Percentiles rank a stretch among this genome's conserved stretches.
Evolutionary conservation across 2,797 vertebrate species (phyloP).

Genomic region (Coregonus suidteri): DNA sequence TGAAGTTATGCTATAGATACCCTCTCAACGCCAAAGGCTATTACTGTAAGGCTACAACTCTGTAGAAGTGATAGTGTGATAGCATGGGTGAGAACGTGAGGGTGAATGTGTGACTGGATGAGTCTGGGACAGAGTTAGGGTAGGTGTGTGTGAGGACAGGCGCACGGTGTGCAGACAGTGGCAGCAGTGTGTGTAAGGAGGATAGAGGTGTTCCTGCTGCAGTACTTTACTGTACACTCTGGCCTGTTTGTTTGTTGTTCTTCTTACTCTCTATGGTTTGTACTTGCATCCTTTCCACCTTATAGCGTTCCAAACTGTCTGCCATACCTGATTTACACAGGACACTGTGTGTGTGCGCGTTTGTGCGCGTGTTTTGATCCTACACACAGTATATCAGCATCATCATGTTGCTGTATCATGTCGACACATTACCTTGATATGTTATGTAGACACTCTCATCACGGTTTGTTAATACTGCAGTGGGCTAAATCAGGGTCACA

Average conservation of each 20-base stretch:
- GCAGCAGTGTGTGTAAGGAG: slow-evolving; percentile 3
- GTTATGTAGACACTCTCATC: neutral
- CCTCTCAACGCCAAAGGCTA: neutral
- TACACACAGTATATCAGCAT: neutral
- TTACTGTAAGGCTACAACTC: neutral
- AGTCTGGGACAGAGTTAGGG: neutral
- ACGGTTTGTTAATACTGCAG: too few species aligned
- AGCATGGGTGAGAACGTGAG: neutral
- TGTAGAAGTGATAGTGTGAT: neutral
- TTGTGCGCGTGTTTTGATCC: neutral
- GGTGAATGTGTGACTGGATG: neutral
- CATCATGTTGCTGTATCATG: neutral
- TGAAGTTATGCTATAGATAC: neutral
- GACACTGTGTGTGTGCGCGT: slow-evolving; percentile 17
- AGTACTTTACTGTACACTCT: slow-evolving; percentile 34
- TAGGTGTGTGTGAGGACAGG: neutral
- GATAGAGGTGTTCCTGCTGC: neutral
- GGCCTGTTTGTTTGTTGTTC: slow-evolving; percentile 44
- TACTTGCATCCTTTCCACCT: slow-evolving; percentile 2
- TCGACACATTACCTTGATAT: neutral
- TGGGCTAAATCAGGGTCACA: too few species aligned
- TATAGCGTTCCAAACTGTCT: slow-evolving; percentile 34
- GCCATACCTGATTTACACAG: slow-evolving; percentile 29
- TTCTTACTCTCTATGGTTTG: slow-evolving; percentile 34
- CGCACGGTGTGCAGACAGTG: neutral